A percentile compares a stretch with the other conserved stretches of the same genome.
These are phyloP conservation scores for Panagrolaimus sp. DNA, from an alignment of 1,140 invertebrate species.

Conservation along the genomic window DNA sequence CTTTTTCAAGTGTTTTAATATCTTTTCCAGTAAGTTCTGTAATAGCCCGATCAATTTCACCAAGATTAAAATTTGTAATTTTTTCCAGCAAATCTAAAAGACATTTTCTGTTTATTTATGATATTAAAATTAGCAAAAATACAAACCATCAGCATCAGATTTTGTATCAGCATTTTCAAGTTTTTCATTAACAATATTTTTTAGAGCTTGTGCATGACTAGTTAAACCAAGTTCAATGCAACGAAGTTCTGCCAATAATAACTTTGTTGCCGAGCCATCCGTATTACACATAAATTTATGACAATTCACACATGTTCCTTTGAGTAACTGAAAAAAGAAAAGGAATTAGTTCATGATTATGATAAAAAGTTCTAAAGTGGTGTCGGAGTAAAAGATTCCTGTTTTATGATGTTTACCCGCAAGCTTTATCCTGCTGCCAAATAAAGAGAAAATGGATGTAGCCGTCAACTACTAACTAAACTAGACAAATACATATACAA, in stretches of 20 bases:
- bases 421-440: too few species aligned
- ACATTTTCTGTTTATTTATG: too few species aligned
- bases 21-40: slow-evolving; percentile 16
- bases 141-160: slow-evolving; percentile 13
- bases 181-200: slow-evolving; percentile 11
- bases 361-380: too few species aligned
- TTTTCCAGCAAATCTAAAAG: slow-evolving; percentile 18
- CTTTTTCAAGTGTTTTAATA: slow-evolving; percentile 9
- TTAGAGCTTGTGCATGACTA: slow-evolving; percentile 57
- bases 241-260: slow-evolving; percentile 70
- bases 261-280: slow-evolving; percentile 30
- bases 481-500: too few species aligned
- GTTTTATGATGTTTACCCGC: too few species aligned
- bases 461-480: too few species aligned
- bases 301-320: slow-evolving; percentile 64
- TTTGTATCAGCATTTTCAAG: slow-evolving; percentile 19
- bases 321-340: slow-evolving; percentile 61
- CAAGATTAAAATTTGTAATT: slow-evolving; percentile 2
- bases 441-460: too few species aligned
- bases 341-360: background rate
- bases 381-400: too few species aligned
- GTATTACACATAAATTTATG: slow-evolving; percentile 58
- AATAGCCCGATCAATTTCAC: background rate
- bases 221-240: slow-evolving; percentile 72
- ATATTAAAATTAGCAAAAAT: slow-evolving; percentile 26